A percentile compares a stretch with the other conserved stretches of the same genome.
Conservation (phyloP, 2,113 vertebrate genomes). For the Clinocottus analis region DNA sequence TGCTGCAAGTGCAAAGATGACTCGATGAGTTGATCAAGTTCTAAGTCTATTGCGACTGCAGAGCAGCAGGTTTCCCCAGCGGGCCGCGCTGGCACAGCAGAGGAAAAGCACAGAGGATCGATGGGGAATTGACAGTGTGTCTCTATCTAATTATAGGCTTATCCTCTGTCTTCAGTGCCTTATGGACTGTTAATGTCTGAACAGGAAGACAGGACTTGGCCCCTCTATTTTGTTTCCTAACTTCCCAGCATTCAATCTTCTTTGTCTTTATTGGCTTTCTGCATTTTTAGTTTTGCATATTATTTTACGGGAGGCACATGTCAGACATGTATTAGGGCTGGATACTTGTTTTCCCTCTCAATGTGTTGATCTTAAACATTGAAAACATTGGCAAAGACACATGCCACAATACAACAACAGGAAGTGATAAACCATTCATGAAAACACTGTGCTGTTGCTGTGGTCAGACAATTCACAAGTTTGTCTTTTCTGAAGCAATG, state of each 20-base stretch:
- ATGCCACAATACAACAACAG: neutral
- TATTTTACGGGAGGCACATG: neutral
- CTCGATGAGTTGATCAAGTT: constrained; percentile 44
- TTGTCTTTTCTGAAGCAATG: neutral
- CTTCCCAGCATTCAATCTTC: neutral
- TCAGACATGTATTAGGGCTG: neutral
- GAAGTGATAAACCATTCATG: neutral
- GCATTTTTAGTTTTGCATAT: neutral
- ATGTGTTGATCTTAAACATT: neutral
- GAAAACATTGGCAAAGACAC: neutral
- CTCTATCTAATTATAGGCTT: constrained; percentile 59
- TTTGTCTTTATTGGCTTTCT: neutral
- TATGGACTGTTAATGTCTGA: constrained; percentile 28
- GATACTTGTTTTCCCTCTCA: neutral
- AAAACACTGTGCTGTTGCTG: neutral
- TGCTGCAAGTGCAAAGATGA: constrained; percentile 11
- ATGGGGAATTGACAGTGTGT: constrained; percentile 63
- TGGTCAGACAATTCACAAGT: neutral
- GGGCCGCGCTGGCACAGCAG: constrained; percentile 15
- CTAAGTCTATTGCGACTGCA: constrained; percentile 13
- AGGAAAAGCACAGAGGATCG: constrained; percentile 52
- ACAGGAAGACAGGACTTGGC: constrained; percentile 16
- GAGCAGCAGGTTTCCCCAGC: constrained; percentile 16
- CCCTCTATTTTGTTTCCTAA: constrained; percentile 25
- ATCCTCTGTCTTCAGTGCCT: constrained; percentile 35